These are phyloP conservation scores for Nymphalis c-album DNA, from an alignment of 2,888 invertebrate genomes.

Conservation along the genomic window DNA sequence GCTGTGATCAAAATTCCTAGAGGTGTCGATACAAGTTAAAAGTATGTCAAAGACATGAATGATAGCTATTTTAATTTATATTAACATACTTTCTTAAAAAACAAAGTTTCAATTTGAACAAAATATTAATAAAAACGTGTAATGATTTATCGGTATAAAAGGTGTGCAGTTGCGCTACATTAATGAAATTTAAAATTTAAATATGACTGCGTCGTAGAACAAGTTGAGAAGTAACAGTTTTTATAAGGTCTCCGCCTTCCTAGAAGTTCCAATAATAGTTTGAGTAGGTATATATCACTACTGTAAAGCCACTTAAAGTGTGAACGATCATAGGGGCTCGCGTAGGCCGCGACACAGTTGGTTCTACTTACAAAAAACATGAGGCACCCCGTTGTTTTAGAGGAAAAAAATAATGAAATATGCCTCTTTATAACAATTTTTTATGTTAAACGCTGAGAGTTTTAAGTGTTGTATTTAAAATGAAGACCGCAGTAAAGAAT, in stretches of 20 bases:
- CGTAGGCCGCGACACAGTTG: conserved; percentile 70
- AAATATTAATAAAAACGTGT: conserved; percentile 36
- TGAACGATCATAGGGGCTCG: conserved; percentile 70
- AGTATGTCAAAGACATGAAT: conserved; percentile 60
- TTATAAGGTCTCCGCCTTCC: conserved; percentile 41
- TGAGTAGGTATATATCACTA: conserved; percentile 66
- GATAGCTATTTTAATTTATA: conserved; percentile 51
- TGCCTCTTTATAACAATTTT: conserved; percentile 68
- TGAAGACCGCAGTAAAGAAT: conserved; percentile 58
- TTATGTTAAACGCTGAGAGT: conserved; percentile 68
- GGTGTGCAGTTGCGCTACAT: conserved; percentile 17
- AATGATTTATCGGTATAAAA: conserved; percentile 16
- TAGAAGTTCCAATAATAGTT: conserved; percentile 61
- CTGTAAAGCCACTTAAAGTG: conserved; percentile 75
- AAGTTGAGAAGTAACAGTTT: conserved; percentile 36
- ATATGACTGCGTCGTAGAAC: conserved; percentile 22
- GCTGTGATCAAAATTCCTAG: conserved; percentile 76
- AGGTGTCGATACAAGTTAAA: conserved; percentile 76
- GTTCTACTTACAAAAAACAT: conserved; percentile 69
- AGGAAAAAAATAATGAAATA: conserved; percentile 77
- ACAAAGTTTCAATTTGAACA: conserved; percentile 33
- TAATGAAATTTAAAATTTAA: conserved; percentile 38
- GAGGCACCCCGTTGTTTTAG: conserved; percentile 78
- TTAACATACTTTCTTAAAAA: conserved; percentile 47
- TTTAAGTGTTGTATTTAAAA: conserved; percentile 69